These are phyloP conservation scores for Drosophila paranaensis DNA, from an alignment of 2,888 invertebrate species.

Conservation along the genomic window DNA sequence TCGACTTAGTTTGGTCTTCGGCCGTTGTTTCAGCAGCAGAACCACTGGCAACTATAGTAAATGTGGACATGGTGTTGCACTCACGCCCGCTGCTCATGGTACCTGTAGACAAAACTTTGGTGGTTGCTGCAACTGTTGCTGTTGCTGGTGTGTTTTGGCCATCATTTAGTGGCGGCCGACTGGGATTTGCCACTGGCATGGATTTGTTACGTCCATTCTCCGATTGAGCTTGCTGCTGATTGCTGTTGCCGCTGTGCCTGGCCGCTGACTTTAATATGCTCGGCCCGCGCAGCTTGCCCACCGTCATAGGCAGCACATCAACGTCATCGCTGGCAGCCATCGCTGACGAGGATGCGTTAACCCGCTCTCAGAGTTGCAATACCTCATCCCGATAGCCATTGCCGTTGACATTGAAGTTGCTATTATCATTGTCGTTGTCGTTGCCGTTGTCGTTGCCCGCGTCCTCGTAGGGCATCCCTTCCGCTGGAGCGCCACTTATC, in stretches of 20 bases:
- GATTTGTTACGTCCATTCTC: conserved; percentile 60
- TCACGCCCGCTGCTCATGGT: conserved; percentile 81
- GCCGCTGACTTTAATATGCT: conserved; percentile 85
- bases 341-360: conserved; percentile 82
- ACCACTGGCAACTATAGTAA: conserved; percentile 36
- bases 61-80: conserved; percentile 77
- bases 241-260: conserved; percentile 49
- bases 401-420: conserved; percentile 35
- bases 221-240: conserved; percentile 51
- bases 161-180: conserved; percentile 77
- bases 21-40: conserved; percentile 6
- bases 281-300: conserved; percentile 79
- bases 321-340: conserved; percentile 52
- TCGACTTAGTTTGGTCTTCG: conserved; percentile 22
- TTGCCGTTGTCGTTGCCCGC: conserved; percentile 29
- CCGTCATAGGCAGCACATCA: conserved; percentile 57
- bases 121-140: conserved; percentile 51
- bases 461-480: conserved; percentile 66
- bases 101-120: conserved; percentile 74
- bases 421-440: conserved; percentile 27
- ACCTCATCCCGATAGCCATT: conserved; percentile 74
- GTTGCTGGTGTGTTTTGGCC: conserved; percentile 50
- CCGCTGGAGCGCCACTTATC: conserved; percentile 74
- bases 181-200: conserved; percentile 53
- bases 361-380: conserved; percentile 86